These are phyloP conservation scores for Archips xylosteana DNA, from an alignment of 2,888 invertebrate species.

Conservation along the genomic window DNA sequence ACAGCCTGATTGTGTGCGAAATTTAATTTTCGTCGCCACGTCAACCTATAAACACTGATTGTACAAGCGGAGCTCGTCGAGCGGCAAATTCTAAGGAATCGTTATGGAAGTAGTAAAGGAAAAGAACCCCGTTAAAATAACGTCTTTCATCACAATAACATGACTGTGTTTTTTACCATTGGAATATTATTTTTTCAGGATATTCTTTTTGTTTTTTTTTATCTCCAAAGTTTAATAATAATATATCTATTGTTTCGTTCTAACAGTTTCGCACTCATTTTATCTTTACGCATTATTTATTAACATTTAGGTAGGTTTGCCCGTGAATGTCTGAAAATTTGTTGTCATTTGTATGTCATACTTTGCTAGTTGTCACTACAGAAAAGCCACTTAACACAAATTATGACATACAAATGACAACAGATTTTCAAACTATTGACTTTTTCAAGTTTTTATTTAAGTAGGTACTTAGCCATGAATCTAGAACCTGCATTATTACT, in stretches of 20 bases:
- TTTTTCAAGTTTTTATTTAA: no score
- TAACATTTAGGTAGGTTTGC: neutral
- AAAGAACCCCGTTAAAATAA: slow-evolving; percentile 49
- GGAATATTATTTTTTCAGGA: slow-evolving; percentile 39
- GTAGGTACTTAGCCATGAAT: no score
- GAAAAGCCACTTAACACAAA: neutral
- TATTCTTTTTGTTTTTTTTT: neutral
- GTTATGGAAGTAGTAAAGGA: slow-evolving; percentile 53
- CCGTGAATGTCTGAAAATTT: no score
- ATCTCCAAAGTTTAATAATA: neutral
- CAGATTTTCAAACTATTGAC: no score
- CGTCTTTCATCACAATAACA: slow-evolving; percentile 52
- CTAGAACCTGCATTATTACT: no score
- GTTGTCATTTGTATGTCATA: no score
- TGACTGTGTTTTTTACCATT: slow-evolving; percentile 46
- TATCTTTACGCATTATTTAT: neutral
- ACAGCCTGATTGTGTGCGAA: slow-evolving; percentile 38
- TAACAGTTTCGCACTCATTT: neutral
- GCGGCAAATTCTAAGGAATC: slow-evolving; percentile 49
- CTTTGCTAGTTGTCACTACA: no score
- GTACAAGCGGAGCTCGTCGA: slow-evolving; percentile 47
- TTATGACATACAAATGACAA: no score
- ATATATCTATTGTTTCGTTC: neutral
- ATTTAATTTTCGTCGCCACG: slow-evolving; percentile 52
- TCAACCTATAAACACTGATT: slow-evolving; percentile 56